Conservation (phyloP, 2,797 vertebrate species). For the Helarctos malayanus region DNA sequence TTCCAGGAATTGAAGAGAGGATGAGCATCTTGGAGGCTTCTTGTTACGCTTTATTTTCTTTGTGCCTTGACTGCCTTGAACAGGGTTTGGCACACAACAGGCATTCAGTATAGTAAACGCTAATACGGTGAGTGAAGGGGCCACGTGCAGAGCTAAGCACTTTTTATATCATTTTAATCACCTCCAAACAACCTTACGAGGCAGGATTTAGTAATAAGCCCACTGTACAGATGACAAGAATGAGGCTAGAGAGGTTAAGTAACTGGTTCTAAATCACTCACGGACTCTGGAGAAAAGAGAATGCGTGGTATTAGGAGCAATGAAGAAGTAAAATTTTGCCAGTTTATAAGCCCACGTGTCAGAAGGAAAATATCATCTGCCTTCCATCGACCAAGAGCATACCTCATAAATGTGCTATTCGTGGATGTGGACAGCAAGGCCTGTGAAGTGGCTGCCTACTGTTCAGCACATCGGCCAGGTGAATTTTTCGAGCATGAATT, state of each 20-base stretch:
- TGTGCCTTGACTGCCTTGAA: not conserved
- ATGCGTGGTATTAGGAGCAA: not conserved
- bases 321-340: not conserved
- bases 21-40: not conserved
- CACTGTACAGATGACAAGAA: conserved; percentile 6
- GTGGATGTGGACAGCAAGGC: not conserved
- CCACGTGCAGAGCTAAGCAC: not conserved
- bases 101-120: not conserved
- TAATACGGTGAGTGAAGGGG: not conserved
- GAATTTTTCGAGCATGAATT: conserved; percentile 21
- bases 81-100: not conserved
- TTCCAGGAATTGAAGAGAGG: not conserved
- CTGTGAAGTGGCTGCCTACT: not conserved
- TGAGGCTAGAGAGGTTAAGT: conserved; percentile 10
- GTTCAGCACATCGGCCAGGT: not conserved
- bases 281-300: conserved; percentile 35
- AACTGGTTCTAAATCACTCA: not conserved
- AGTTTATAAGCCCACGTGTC: not conserved
- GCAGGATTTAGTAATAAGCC: not conserved
- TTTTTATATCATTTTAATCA: conserved; percentile 50
- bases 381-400: not conserved
- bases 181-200: conserved; percentile 1
- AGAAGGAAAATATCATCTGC: not conserved
- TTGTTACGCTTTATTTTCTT: conserved; percentile 8
- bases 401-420: not conserved